phyloP scores from a whole-genome alignment of 2,797 vertebrate genomes.

The Lepilemur septentrionalis region DNA sequence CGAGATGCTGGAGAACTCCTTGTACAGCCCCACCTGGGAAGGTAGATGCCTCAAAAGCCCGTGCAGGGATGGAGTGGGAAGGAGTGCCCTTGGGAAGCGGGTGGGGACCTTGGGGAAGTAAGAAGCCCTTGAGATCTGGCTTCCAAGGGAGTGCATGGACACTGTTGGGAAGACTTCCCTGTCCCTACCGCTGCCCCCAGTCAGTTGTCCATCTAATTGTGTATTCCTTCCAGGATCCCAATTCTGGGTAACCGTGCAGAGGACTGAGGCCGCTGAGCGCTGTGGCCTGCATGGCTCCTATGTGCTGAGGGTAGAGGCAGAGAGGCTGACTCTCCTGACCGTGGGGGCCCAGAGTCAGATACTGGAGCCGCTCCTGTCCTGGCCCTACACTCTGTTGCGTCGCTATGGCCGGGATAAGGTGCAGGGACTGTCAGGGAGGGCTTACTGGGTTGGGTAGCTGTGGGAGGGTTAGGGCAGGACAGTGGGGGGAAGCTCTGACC shows the following conservation, averaged over 20 bases:
- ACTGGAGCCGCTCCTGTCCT: conserved; percentile 87
- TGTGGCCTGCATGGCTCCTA: conserved; percentile 91
- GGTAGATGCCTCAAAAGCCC: conserved; percentile 83
- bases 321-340: conserved; percentile 86
- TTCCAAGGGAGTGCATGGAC: not conserved
- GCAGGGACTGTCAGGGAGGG: not conserved
- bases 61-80: not conserved
- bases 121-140: not conserved
- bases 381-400: conserved; percentile 96
- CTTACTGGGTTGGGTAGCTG: not conserved
- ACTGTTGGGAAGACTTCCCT: not conserved
- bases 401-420: conserved; percentile 97
- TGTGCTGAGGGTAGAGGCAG: conserved; percentile 90
- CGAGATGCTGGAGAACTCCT: conserved; percentile 96
- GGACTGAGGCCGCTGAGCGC: conserved; percentile 94
- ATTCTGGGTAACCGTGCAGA: conserved; percentile 94
- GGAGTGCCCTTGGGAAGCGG: not conserved
- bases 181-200: not conserved
- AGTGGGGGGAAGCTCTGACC: not conserved
- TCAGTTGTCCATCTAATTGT: not conserved
- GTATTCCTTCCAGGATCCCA: conserved; percentile 86
- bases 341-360: conserved; percentile 86
- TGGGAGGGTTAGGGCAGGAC: not conserved
- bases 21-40: conserved; percentile 95
- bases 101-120: not conserved